Conservation (phyloP, 2,888 invertebrate genomes). For the Himalopsyche anomala region DNA sequence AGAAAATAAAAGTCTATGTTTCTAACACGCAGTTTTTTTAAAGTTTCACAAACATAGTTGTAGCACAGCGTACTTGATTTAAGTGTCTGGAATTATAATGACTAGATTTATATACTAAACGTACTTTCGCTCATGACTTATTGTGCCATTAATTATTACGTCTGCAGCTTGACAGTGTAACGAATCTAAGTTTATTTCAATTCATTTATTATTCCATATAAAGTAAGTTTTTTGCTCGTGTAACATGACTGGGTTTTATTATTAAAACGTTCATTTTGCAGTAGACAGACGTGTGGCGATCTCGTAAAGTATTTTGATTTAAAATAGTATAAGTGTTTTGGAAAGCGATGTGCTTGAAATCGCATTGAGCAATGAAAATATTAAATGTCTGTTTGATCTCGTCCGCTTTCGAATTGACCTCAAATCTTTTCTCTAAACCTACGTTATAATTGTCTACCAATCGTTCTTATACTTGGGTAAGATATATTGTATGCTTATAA, state of each 20-base stretch:
- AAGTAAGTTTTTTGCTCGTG: neutral
- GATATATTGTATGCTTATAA: too few species aligned
- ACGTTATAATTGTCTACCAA: too few species aligned
- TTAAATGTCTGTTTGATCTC: too few species aligned
- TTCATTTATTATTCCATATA: neutral
- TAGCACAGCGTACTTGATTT: neutral
- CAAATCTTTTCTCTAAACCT: too few species aligned
- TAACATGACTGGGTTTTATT: conserved; percentile 2
- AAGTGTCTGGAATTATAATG: conserved; percentile 12
- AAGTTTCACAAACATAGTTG: neutral
- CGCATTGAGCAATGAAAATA: too few species aligned
- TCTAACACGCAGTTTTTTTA: neutral
- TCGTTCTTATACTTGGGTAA: too few species aligned
- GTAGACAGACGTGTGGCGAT: neutral
- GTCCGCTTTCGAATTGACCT: too few species aligned
- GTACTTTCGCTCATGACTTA: neutral
- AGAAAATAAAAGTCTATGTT: neutral
- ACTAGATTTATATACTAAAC: neutral
- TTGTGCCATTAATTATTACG: conserved; percentile 1
- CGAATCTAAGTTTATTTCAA: conserved; percentile 1
- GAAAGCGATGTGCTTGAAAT: too few species aligned
- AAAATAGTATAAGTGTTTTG: too few species aligned
- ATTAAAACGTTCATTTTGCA: neutral
- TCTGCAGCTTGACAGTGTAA: conserved; percentile 19
- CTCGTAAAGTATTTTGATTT: too few species aligned